Conservation (phyloP, 1,140 invertebrate species). For the Bacillus rossius region DNA sequence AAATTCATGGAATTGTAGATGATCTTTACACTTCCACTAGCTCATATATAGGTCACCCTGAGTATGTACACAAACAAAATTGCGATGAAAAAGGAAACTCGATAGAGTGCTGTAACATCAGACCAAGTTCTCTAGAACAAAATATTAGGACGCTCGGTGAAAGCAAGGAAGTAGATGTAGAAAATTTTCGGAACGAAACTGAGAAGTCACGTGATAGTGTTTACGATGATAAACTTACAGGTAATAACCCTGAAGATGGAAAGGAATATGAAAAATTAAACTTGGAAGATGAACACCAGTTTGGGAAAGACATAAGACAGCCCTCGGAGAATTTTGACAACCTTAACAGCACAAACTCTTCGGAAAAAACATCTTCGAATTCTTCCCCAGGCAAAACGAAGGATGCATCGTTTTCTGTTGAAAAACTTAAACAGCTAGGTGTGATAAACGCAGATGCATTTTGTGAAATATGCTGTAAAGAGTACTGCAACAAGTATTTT, state of each 20-base stretch:
- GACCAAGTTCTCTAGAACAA: too few relatives aligned
- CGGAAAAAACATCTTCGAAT: not conserved
- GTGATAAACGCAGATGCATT: slow-evolving; percentile 84
- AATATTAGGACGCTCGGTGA: too few relatives aligned
- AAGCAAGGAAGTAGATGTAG: too few relatives aligned
- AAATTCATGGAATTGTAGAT: slow-evolving; percentile 48
- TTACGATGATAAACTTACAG: too few relatives aligned
- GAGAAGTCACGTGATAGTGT: too few relatives aligned
- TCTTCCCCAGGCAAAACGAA: not conserved
- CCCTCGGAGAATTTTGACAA: not conserved
- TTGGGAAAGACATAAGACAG: too few relatives aligned
- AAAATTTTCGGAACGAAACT: too few relatives aligned
- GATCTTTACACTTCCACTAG: slow-evolving; percentile 11
- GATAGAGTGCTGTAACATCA: too few relatives aligned
- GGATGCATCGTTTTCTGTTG: slow-evolving; percentile 29
- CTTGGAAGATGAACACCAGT: too few relatives aligned
- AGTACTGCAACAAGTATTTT: slow-evolving; percentile 94
- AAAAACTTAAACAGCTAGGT: slow-evolving; percentile 65
- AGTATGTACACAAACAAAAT: slow-evolving; percentile 1
- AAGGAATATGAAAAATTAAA: too few relatives aligned
- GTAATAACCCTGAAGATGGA: too few relatives aligned
- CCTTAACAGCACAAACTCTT: not conserved
- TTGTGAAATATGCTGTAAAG: slow-evolving; percentile 92
- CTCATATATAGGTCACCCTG: not conserved
- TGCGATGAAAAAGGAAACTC: not conserved